Evolutionary conservation across 2,888 invertebrate genomes (phyloP), one percentile per base, ranked within the genome.

Genomic region (Julus scanicus): DNA sequence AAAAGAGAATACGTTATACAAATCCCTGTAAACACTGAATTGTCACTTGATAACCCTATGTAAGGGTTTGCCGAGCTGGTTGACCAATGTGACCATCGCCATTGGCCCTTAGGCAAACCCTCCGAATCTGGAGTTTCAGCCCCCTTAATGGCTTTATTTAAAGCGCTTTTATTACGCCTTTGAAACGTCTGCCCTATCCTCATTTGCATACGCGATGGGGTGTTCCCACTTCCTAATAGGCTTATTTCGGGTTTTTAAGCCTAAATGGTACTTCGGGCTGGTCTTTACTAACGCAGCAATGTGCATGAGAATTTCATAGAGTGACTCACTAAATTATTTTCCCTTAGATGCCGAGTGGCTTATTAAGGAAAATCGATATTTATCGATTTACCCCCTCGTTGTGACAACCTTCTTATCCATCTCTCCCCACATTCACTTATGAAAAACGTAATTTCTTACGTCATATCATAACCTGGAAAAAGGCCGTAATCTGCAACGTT

Each of bases 111-210:
- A 53, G n/a, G n/a, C 15, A 2, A 2, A 5, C n/a, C n/a, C 63
- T 63, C 63, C 63, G n/a, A n/a, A 63, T 63, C n/a, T 3, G 63
- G n/a, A n/a, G 6, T n/a, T 63, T n/a, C n/a, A 63, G 63, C 17
- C 63, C 63, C 63, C 63, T 63, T 63, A 63, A 63, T 63, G n/a
- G 63, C 63, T 63, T 63, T 63, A 63, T 63, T 63, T 63, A 63
- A 63, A 63, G 63, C 63, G n/a, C n/a, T 63, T 63, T 63, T 63
- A 63, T 17, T 63, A 53, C 15, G n/a, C 63, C 63, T 63, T 63
- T 5, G 17, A 63, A 63, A 63, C 63, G 63, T 63, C 63, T 63
- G 63, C n/a, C 63, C 6, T 5, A 17, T n/a, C 63, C n/a, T 17
- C 17, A 63, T 63, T 63, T 63, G 63, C 63, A 63, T 63, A 63